phyloP scores from a whole-genome alignment of 2,113 vertebrate species.

The Megaceryle maxima region DNA sequence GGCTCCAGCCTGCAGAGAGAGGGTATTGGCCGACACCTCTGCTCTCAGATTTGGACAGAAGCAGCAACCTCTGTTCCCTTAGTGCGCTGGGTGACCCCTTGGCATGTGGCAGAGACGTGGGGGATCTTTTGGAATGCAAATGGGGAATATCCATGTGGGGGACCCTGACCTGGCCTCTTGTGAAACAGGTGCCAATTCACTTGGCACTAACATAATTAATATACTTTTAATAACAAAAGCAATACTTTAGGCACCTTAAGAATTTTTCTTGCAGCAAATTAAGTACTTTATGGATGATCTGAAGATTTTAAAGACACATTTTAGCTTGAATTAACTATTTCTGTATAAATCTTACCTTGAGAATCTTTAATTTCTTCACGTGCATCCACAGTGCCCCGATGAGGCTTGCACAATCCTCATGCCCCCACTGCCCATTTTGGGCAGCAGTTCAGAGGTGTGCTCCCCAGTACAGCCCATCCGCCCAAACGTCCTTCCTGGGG shows the following conservation, averaged over 20 bases:
- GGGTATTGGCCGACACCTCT: neutral
- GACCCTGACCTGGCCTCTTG: neutral
- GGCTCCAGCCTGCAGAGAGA: neutral
- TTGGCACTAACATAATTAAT: too few relatives aligned
- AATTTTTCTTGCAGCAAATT: neutral
- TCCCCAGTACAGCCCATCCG: neutral
- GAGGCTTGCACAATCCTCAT: neutral
- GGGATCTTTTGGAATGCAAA: neutral
- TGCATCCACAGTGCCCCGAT: neutral
- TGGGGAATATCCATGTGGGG: neutral
- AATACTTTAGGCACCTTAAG: neutral
- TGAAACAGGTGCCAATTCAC: neutral
- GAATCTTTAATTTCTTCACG: neutral
- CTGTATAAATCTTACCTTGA: neutral
- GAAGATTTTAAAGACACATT: neutral
- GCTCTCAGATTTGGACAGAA: accelerated
- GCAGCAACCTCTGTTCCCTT: neutral
- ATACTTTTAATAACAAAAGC: neutral
- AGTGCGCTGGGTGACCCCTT: accelerated
- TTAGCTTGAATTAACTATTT: neutral
- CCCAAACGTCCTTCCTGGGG: neutral
- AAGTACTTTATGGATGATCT: neutral
- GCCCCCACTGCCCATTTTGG: accelerated
- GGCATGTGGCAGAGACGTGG: accelerated
- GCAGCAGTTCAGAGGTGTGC: neutral